These are phyloP conservation scores for Hystrix cristata DNA, from an alignment of 2,113 vertebrate species.

Conservation along the genomic window DNA sequence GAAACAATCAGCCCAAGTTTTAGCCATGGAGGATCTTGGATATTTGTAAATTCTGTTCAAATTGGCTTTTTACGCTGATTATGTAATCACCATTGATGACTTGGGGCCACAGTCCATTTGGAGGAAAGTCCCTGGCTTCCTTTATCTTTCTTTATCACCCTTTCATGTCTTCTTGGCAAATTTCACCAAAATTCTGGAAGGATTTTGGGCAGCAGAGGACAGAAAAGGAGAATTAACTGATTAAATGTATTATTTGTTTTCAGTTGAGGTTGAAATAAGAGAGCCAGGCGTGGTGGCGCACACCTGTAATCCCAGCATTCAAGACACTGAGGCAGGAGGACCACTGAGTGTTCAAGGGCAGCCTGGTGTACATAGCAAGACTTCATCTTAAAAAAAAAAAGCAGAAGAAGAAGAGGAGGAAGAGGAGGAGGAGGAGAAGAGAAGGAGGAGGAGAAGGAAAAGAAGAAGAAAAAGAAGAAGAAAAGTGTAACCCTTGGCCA, in stretches of 20 bases:
- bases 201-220: background rate
- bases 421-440: no score
- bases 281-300: no score
- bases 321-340: no score
- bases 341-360: no score
- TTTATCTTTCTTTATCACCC: background rate
- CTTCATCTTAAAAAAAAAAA: no score
- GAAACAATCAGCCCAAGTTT: background rate
- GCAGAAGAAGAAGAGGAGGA: no score
- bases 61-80: conserved; percentile 16
- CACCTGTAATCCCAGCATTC: no score
- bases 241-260: background rate
- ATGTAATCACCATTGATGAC: background rate
- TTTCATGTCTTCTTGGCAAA: background rate
- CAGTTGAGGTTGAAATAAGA: conserved; percentile 20
- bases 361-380: no score
- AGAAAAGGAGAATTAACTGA: background rate
- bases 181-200: conserved; percentile 13
- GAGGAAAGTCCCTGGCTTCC: background rate
- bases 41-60: background rate
- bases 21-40: background rate
- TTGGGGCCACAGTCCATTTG: background rate
- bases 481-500: background rate
- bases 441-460: no score
- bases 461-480: no score